These are phyloP conservation scores for Athalia cordata DNA, from an alignment of 2,888 invertebrate species.

Conservation along the genomic window DNA sequence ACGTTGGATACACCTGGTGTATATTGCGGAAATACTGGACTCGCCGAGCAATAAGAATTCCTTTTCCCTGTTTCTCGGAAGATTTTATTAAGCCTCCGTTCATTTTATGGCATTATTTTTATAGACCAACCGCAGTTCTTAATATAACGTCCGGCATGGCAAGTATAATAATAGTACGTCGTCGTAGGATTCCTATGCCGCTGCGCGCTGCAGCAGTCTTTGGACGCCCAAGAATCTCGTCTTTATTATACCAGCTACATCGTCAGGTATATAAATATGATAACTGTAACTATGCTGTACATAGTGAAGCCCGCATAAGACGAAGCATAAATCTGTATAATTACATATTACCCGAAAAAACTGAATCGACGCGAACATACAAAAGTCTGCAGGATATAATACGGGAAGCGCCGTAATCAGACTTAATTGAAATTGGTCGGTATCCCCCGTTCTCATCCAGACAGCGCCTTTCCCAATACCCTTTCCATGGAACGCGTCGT, in stretches of 20 bases:
- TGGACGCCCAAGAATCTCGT: neutral
- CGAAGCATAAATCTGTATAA: neutral
- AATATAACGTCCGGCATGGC: slow-evolving; percentile 26
- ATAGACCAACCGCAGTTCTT: slow-evolving; percentile 36
- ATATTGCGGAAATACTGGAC: slow-evolving; percentile 72
- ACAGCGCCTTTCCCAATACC: too few species aligned
- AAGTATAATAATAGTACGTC: neutral
- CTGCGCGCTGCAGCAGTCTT: neutral
- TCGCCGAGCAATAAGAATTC: slow-evolving; percentile 67
- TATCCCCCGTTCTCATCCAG: too few species aligned
- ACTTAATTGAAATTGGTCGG: too few species aligned
- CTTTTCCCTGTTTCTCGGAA: slow-evolving; percentile 35
- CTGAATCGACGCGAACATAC: too few species aligned
- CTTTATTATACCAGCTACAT: neutral
- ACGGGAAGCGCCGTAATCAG: too few species aligned
- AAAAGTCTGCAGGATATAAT: too few species aligned
- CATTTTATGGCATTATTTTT: slow-evolving; percentile 42
- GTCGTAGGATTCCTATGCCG: neutral
- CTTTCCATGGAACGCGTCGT: too few species aligned
- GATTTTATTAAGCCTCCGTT: slow-evolving; percentile 43
- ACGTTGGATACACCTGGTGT: slow-evolving; percentile 72
- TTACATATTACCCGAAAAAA: too few species aligned
- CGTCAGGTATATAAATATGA: neutral
- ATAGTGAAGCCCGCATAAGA: neutral
- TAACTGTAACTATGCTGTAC: neutral